Evolutionary conservation across 2,797 vertebrate species (phyloP), one percentile per base, ranked within the genome.

Genomic region (Ctenopoma kingsleyae): DNA sequence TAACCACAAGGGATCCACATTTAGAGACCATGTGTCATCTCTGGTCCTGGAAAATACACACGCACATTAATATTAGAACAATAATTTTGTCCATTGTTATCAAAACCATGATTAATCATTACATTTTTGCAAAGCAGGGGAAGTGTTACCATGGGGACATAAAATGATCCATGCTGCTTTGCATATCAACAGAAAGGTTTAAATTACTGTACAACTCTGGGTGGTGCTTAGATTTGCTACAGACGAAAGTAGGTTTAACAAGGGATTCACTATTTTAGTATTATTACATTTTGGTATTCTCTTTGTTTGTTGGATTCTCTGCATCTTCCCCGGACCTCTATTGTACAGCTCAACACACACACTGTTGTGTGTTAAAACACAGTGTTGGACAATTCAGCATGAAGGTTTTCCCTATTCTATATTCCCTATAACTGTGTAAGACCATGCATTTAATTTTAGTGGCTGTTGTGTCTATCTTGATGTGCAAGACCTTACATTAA

Each of bases 101-200:
- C 80, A 86, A 91, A 91, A 87, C 46, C 66, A 67, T 56, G 77
- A 91, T 93, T 89, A 92, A 90, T 92, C 82, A 91, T 91, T 90
- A 87, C 74, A 87, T 91, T 88, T 88, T 87, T 91, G 78, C 83
- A 86, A 89, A 91, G 81, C 83, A 91, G 85, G 76, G 80, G 60
- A 56, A 35, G 61, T 66, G 82, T 94, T 89, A 82, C 89, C 80
- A 90, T 90, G 83, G 87, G 79, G 86, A 90, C 84, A 61, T 78
- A 66, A 87, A 92, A 82, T 90, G 62, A 90, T 87, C 79, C 72
- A 57, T 72, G 64, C 84, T 87, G 82, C 81, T 93, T 93, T 93
- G 91, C 91, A 93, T 93, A 89, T 91, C 87, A 91, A 87, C 86
- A 91, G 89, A 88, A 91, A 91, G 86, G 85, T 92, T 91, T 90